Percentiles rank a stretch among this genome's conserved stretches.
Conservation (phyloP, 1,140 invertebrate genomes). For the Rhynchophorus ferrugineus region DNA sequence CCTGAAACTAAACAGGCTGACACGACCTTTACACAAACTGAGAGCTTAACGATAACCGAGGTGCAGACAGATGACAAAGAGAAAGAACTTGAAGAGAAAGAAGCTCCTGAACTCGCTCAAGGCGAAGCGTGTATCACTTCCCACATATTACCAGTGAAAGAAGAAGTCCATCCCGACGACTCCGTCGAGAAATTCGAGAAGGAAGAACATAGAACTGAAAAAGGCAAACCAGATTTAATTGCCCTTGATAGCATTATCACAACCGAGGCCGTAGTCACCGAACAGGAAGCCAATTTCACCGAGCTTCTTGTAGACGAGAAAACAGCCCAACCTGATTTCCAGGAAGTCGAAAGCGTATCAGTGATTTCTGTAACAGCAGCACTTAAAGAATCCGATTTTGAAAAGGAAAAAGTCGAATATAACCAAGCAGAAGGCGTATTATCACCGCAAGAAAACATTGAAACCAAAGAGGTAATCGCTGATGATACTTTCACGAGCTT, state of each 20-base stretch:
- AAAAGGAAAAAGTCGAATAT: slow-evolving; percentile 36
- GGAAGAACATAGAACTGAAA: slow-evolving; percentile 35
- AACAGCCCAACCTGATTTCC: slow-evolving; percentile 42
- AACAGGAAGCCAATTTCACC: slow-evolving; percentile 48
- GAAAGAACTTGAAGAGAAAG: slow-evolving; percentile 36
- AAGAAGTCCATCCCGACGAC: slow-evolving; percentile 37
- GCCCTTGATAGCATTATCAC: slow-evolving; percentile 43
- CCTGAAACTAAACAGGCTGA: slow-evolving; percentile 44
- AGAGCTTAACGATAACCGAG: slow-evolving; percentile 44
- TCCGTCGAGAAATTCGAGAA: slow-evolving; percentile 19
- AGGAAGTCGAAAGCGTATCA: slow-evolving; percentile 43
- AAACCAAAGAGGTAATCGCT: slow-evolving; percentile 31
- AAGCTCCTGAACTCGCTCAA: slow-evolving; percentile 39
- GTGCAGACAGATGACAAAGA: slow-evolving; percentile 48
- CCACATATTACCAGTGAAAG: slow-evolving; percentile 46
- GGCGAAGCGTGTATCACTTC: slow-evolving; percentile 45
- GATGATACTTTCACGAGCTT: slow-evolving; percentile 33
- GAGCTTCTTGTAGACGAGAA: slow-evolving; percentile 36
- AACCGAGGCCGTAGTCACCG: slow-evolving; percentile 37
- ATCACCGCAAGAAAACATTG: slow-evolving; percentile 29
- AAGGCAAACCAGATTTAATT: slow-evolving; percentile 41
- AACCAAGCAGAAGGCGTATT: slow-evolving; percentile 30
- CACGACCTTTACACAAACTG: slow-evolving; percentile 43
- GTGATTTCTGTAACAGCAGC: slow-evolving; percentile 45
- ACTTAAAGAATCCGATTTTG: slow-evolving; percentile 45